Base-by-base conservation (phyloP, 2,797 vertebrate genomes). In the Enteromius unitaeniatus region DNA sequence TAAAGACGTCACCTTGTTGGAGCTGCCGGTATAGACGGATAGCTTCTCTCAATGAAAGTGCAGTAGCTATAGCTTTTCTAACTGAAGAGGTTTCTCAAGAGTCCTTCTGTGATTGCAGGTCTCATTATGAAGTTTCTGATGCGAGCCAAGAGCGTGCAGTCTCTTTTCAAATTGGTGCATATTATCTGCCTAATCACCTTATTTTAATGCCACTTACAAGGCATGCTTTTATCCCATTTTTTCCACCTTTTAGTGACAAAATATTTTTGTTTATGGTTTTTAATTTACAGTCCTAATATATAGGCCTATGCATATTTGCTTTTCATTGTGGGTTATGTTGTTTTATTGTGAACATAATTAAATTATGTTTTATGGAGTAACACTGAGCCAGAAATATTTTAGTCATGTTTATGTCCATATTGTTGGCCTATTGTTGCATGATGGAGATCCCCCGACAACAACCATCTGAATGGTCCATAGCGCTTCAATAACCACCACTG, bases 51-150 rank as follows among this genome's bases (percentile, higher is more conserved):
- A 65, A 40, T 51, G 45, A 80, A 62, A 47, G 42, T 62, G 51
- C 42, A 69, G 51, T 60, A 64, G 26, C 60, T 34, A 26, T 80
- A 19, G 34, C 34, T 53, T 75, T 31, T 64, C 60, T 62, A 53
- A 73, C n/a, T 60, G 21, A 86, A 72, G 64, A 70, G 62, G 34
- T 79, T 60, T 75, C 47, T 86, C 65, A 65, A 81, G 64, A 55
- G 70, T 65, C 70, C 49, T 51, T 62, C 75, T 82, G 62, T 73
- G 91, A 88, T 93, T 89, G 83, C 85, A 90, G 87, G 92, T 93
- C 90, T 83, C 89, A 88, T 91, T 90, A 89, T 89, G 89, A 84
- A 86, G 70, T 87, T 89, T 89, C 88, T 78, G 78, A 89, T 84
- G 55, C 87, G 86, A 84, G 87, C 75, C 68, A 82, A 88, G 84